phyloP scores from a whole-genome alignment of 2,113 vertebrate genomes.

The Sphaerodactylus townsendi region DNA sequence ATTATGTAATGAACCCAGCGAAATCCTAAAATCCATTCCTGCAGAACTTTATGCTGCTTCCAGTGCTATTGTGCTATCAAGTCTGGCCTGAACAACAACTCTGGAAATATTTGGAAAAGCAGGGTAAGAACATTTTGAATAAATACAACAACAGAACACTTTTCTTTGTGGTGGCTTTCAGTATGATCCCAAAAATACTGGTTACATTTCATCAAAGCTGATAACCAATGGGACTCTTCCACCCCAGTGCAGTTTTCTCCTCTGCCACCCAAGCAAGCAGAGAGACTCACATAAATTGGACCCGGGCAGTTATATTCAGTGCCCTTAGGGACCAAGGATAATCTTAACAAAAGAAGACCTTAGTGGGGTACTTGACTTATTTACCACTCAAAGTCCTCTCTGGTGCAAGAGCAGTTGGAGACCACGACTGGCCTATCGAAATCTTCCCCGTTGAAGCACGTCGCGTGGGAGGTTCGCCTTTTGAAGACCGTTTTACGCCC shows the following conservation, averaged over 20 bases:
- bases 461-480: slow-evolving; percentile 91
- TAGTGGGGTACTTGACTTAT: slow-evolving; percentile 17
- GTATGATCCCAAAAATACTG: slow-evolving; percentile 21
- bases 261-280: background rate
- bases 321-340: slow-evolving; percentile 23
- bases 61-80: too few relatives aligned
- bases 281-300: background rate
- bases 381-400: slow-evolving; percentile 96
- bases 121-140: too few relatives aligned
- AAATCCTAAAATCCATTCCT: too few relatives aligned
- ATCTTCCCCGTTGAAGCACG: slow-evolving; percentile 96
- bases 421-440: slow-evolving; percentile 91
- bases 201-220: slow-evolving; percentile 39
- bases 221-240: slow-evolving; percentile 53
- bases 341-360: slow-evolving; percentile 27
- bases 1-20: too few relatives aligned
- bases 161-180: slow-evolving; percentile 18
- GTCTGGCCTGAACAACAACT: too few relatives aligned
- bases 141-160: background rate
- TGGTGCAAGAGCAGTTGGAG: slow-evolving; percentile 95
- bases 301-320: background rate
- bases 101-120: too few relatives aligned
- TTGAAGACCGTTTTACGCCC: slow-evolving; percentile 92
- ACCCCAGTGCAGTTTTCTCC: slow-evolving; percentile 25
- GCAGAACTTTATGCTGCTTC: too few relatives aligned